Conservation (phyloP, 1,140 invertebrate species). For the Hylaeus anthracinus region DNA sequence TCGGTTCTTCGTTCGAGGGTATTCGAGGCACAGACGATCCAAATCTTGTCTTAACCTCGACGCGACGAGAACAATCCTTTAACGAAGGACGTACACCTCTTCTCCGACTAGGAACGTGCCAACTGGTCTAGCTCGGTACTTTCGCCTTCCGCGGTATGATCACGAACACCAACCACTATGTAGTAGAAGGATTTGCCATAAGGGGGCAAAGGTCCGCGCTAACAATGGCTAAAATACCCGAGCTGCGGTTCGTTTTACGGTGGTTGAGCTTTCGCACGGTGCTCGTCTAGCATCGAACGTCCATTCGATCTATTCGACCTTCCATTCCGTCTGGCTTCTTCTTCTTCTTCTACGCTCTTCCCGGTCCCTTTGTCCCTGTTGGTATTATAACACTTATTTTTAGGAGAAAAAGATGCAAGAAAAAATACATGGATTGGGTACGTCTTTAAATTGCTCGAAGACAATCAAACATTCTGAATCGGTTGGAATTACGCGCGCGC, state of each 20-base stretch:
- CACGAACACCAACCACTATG: neutral
- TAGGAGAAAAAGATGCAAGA: no score
- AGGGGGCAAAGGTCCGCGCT: constrained; percentile 21
- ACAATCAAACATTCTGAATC: neutral
- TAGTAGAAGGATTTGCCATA: constrained; percentile 11
- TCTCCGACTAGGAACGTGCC: neutral
- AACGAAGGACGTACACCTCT: constrained; percentile 25
- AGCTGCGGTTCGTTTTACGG: constrained; percentile 50
- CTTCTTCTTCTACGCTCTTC: no score
- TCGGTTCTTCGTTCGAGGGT: constrained; percentile 8
- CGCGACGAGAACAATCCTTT: neutral
- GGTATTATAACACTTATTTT: no score
- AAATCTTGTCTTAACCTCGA: neutral
- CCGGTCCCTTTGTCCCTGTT: no score
- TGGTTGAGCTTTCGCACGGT: constrained; percentile 24
- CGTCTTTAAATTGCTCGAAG: neutral
- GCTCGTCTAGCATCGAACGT: neutral
- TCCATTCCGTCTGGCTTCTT: no score
- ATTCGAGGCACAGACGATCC: constrained; percentile 14
- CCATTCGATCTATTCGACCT: no score
- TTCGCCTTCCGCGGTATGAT: constrained; percentile 6
- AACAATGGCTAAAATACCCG: constrained; percentile 52
- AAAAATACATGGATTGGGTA: no score
- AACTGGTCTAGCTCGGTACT: neutral
- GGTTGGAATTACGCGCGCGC: neutral